These are phyloP conservation scores for Torymus aiolomorphi DNA, from an alignment of 2,888 invertebrate genomes.

Conservation along the genomic window DNA sequence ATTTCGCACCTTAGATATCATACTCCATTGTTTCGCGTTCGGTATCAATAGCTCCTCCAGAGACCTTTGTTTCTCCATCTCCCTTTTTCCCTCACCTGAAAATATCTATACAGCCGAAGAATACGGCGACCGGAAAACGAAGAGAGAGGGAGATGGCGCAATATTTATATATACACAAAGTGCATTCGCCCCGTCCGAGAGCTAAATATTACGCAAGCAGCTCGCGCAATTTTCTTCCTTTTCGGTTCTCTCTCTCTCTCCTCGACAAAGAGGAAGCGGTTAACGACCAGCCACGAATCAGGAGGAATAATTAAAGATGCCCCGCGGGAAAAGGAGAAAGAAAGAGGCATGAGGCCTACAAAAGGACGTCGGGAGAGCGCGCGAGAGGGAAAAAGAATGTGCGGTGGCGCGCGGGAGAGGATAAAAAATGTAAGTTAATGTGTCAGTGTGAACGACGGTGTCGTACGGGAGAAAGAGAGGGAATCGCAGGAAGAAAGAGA, in stretches of 20 bases:
- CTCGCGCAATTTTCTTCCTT: slow-evolving; percentile 21
- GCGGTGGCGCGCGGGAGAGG: not conserved
- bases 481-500: too few species aligned
- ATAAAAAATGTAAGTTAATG: slow-evolving; percentile 49
- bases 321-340: slow-evolving; percentile 20
- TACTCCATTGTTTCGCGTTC: too few species aligned
- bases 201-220: not conserved
- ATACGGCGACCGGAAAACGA: not conserved
- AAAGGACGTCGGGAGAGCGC: slow-evolving; percentile 20
- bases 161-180: not conserved
- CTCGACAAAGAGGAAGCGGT: slow-evolving; percentile 26
- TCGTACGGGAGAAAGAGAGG: not conserved
- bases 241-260: slow-evolving; percentile 3
- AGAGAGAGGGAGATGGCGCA: not conserved
- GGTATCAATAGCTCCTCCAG: too few species aligned
- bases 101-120: too few species aligned
- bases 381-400: not conserved
- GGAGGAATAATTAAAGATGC: slow-evolving; percentile 54
- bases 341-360: slow-evolving; percentile 2
- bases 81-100: too few species aligned
- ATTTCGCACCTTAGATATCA: too few species aligned
- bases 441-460: slow-evolving; percentile 10
- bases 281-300: slow-evolving; percentile 49
- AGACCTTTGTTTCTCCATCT: too few species aligned
- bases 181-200: not conserved